Percentiles rank a stretch among this genome's conserved stretches.
Evolutionary conservation across 2,113 vertebrate genomes (phyloP).

Genomic region (Cnemophilus loriae): DNA sequence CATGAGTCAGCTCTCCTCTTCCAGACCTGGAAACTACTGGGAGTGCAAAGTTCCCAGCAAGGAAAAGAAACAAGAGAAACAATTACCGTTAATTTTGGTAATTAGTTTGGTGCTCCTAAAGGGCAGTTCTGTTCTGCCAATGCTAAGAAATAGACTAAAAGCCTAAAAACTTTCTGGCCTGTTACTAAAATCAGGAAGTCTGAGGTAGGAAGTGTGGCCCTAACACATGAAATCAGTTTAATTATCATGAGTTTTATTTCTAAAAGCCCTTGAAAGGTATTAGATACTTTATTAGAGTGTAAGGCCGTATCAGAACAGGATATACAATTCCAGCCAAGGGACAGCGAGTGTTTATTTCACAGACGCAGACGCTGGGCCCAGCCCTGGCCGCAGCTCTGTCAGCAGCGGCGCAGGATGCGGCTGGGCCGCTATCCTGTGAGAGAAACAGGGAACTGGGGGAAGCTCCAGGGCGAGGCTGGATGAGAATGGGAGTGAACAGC

Average conservation of each 20-base stretch:
- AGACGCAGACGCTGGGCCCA: neutral
- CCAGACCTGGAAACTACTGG: neutral
- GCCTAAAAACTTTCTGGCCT: neutral
- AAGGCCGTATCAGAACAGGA: accelerated
- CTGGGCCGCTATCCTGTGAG: neutral
- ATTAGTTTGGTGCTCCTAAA: neutral
- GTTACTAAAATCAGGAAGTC: neutral
- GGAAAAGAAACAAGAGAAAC: neutral
- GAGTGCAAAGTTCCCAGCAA: neutral
- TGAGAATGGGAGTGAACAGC: neutral
- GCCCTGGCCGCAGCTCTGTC: neutral
- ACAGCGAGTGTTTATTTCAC: neutral
- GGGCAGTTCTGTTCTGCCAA: neutral
- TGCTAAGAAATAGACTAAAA: neutral
- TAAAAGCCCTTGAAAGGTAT: neutral
- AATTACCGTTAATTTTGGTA: neutral
- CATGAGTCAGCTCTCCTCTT: neutral
- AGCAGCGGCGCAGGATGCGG: accelerated
- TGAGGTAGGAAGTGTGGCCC: neutral
- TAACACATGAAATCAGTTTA: neutral
- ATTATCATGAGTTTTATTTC: neutral
- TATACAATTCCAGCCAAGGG: neutral
- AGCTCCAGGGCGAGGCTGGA: accelerated
- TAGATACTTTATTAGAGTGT: neutral
- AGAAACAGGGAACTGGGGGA: accelerated